Evolutionary conservation across 2,888 invertebrate species (phyloP), one percentile per base, ranked within the genome.

Genomic region (Lapara coniferarum): DNA sequence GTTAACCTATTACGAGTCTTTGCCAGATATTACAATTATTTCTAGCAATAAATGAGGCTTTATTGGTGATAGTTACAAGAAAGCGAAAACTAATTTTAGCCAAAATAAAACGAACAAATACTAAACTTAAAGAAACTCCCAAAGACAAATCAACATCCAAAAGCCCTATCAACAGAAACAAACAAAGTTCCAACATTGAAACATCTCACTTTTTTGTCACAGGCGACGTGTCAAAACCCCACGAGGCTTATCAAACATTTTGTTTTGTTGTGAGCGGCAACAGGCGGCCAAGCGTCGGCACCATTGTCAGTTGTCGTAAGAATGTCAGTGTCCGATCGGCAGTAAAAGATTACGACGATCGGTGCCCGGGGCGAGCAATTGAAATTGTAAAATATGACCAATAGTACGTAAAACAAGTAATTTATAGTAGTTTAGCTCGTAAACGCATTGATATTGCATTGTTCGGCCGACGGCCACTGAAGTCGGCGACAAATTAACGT

Each of bases 261-360:
- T 19, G 63, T 63, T 19, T 63, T 78, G 78, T 78, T 78, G 74
- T 78, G 78, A 79, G 78, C 72, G 73, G 72, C 75, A 72, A 78
- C 70, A 70, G 44, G 69, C 53, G 58, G 66, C 74, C 71, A 72
- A 66, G 73, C 68, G 72, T 66, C 74, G 78, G 79, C 80, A 80
- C 77, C 76, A 77, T 77, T 82, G 81, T 82, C 82, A 79, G 79
- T 72, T 78, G 79, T 79, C 79, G 74, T 78, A 77, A 71, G 74
- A 74, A 78, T 75, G 77, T 77, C 78, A 77, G 73, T 75, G 74
- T 72, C 69, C 72, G 77, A 78, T 73, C 75, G 71, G 70, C 70
- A 70, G 56, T 66, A 53, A 67, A 57, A 70, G 70, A 71, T 69
- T 70, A 67, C 67, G 69, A 63, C 69, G 72, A 70, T 67, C 70